phyloP scores from a whole-genome alignment of 2,113 vertebrate species.

The Rattus rattus region DNA sequence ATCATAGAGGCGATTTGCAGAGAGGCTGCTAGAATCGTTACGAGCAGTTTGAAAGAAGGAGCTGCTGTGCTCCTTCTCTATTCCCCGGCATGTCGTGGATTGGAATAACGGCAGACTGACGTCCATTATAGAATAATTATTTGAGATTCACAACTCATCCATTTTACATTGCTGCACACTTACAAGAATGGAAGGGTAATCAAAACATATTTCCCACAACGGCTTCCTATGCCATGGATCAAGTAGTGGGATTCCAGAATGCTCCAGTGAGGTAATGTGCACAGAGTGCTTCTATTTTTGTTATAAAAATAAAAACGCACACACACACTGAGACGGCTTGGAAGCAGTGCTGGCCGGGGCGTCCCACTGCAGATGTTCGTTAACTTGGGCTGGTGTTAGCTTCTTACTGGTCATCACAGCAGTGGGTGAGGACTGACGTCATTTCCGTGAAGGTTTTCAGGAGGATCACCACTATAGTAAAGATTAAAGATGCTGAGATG shows the following conservation, averaged over 20 bases:
- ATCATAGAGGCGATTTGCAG: not conserved
- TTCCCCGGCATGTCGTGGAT: conserved; percentile 38
- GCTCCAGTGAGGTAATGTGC: conserved; percentile 10
- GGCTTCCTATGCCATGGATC: not conserved
- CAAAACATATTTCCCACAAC: conserved; percentile 50
- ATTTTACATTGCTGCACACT: conserved; percentile 65
- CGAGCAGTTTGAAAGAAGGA: not conserved
- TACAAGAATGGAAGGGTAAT: conserved; percentile 45
- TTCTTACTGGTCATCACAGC: not conserved
- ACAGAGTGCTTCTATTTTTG: not conserved
- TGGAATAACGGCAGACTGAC: not conserved
- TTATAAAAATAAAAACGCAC: conserved; percentile 4
- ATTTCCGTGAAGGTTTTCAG: not conserved
- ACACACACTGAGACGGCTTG: not conserved
- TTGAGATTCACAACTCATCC: conserved; percentile 63
- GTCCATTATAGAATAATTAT: conserved; percentile 56
- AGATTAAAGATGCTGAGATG: not conserved
- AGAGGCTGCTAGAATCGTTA: not conserved
- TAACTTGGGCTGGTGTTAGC: not conserved
- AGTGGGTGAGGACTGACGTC: not conserved
- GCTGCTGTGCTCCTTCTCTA: conserved; percentile 53
- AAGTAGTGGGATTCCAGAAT: conserved; percentile 16
- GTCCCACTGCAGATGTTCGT: not conserved
- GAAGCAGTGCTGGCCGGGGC: not conserved
- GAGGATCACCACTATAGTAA: not conserved